phyloP scores from a whole-genome alignment of 2,797 vertebrate genomes.

The Catamblyrhynchus diadema region DNA sequence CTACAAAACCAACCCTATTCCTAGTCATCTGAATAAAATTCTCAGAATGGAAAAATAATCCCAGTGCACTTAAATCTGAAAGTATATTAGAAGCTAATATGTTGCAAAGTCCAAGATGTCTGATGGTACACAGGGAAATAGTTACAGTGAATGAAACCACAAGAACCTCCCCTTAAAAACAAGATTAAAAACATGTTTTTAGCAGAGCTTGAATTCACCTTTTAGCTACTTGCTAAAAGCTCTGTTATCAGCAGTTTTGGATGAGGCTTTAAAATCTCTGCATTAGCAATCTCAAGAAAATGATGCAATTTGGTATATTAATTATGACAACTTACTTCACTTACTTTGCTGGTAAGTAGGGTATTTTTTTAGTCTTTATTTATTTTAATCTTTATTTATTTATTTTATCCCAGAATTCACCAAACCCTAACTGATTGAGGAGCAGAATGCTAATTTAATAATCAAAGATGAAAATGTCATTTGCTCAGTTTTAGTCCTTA shows the following conservation, averaged over 20 bases:
- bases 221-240: background rate
- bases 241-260: background rate
- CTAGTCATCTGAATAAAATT: background rate
- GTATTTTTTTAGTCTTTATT: background rate
- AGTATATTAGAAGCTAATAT: background rate
- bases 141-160: constrained; percentile 7
- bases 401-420: background rate
- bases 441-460: background rate
- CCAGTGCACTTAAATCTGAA: background rate
- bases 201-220: background rate
- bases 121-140: background rate
- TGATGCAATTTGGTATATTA: background rate
- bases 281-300: background rate
- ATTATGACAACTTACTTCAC: background rate
- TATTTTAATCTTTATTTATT: background rate
- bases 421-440: background rate
- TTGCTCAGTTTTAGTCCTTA: background rate
- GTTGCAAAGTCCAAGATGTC: background rate
- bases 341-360: background rate
- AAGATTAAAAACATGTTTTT: constrained; percentile 12
- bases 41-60: background rate
- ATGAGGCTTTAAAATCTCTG: background rate
- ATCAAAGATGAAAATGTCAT: background rate
- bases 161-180: background rate
- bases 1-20: background rate